Percentiles rank a stretch among this genome's conserved stretches.
phyloP scores from a whole-genome alignment of 2,113 vertebrate species.

The Lucifuga dentata region DNA sequence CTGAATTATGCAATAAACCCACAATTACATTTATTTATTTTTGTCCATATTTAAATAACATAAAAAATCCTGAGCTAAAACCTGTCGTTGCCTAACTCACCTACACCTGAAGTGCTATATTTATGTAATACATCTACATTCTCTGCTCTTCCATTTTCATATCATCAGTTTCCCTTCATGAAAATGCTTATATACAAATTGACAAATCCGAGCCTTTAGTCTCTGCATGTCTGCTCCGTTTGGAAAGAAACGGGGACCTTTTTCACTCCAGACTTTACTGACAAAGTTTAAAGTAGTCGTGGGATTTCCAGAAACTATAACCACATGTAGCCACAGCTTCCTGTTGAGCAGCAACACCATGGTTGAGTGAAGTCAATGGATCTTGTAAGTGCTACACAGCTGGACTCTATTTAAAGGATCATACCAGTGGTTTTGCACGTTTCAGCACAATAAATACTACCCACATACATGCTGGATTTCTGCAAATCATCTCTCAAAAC shows the following conservation, averaged over 20 bases:
- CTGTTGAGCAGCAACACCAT: background rate
- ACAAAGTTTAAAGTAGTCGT: no score
- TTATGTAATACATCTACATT: conserved; percentile 6
- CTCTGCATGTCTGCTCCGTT: background rate
- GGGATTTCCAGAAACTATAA: background rate
- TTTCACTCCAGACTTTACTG: background rate
- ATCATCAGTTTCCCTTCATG: background rate
- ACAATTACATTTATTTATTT: no score
- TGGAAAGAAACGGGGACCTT: background rate
- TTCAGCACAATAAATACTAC: no score
- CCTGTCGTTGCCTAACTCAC: no score
- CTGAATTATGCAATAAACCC: no score
- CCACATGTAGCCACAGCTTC: background rate
- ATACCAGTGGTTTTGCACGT: no score
- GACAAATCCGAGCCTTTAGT: background rate
- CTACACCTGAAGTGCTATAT: conserved; percentile 18
- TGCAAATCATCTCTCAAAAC: no score
- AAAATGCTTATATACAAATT: background rate
- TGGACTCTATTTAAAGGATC: background rate
- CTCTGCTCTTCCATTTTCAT: no score
- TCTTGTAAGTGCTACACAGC: no score
- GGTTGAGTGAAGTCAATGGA: no score
- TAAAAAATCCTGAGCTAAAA: conserved; percentile 11
- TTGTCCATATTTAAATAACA: no score
- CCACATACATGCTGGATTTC: no score